A percentile compares a stretch with the other conserved stretches of the same genome.
Evolutionary conservation across 1,140 invertebrate species (phyloP).

Genomic region (Drosophila carrolli): DNA sequence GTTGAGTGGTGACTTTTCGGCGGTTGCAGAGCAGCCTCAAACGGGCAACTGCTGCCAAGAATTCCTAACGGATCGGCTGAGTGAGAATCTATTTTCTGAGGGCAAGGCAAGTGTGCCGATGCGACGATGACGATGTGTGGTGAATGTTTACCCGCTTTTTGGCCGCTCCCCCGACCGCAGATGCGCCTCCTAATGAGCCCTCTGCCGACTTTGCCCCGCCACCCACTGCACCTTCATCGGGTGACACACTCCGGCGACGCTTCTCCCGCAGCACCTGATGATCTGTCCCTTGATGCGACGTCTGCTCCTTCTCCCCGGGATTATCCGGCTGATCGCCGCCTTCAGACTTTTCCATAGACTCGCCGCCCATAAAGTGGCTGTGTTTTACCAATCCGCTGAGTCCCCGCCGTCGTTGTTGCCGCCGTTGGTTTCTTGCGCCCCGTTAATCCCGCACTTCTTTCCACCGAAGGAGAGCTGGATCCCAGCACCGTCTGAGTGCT

Average conservation of each 20-base stretch:
- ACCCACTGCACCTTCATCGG: not conserved
- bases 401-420: not conserved
- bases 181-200: not conserved
- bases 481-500: not conserved
- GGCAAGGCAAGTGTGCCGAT: constrained; percentile 12
- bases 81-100: constrained; percentile 25
- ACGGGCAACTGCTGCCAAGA: constrained; percentile 31
- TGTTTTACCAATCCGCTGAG: not conserved
- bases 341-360: constrained; percentile 53
- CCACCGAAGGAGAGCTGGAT: not conserved
- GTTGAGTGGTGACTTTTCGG: constrained; percentile 6
- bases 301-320: constrained; percentile 14
- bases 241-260: constrained; percentile 16
- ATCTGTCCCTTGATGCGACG: not conserved
- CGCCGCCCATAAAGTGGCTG: constrained; percentile 9
- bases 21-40: constrained; percentile 2
- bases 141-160: constrained; percentile 67
- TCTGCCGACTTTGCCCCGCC: constrained; percentile 3
- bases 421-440: constrained; percentile 5
- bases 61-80: constrained; percentile 24
- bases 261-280: constrained; percentile 15
- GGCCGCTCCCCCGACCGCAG: constrained; percentile 1
- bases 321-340: constrained; percentile 36
- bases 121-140: constrained; percentile 16
- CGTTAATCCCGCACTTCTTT: constrained; percentile 1